A percentile compares a stretch with the other conserved stretches of the same genome.
These are phyloP conservation scores for Drosophila erecta DNA, from an alignment of 1,140 invertebrate genomes.

Conservation along the genomic window DNA sequence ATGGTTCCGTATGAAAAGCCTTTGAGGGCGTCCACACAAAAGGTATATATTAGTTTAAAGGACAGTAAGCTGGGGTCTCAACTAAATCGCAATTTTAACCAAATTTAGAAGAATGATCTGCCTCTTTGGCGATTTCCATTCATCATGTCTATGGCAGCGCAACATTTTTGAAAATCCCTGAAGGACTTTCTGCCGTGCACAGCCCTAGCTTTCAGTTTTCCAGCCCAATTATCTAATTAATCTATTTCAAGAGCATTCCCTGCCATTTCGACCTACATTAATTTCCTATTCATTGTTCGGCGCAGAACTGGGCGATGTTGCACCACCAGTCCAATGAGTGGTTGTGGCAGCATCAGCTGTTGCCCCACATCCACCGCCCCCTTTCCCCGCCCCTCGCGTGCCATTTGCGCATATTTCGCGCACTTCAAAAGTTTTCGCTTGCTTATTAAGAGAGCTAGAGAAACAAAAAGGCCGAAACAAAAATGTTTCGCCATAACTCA, in stretches of 20 bases:
- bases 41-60: background rate
- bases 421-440: slow-evolving; percentile 74
- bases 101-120: background rate
- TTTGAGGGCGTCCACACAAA: background rate
- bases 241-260: slow-evolving; percentile 77
- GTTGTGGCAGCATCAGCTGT: slow-evolving; percentile 46
- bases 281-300: slow-evolving; percentile 78
- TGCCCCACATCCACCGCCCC: slow-evolving; percentile 18
- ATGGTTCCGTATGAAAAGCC: background rate
- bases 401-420: slow-evolving; percentile 72
- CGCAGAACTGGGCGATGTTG: slow-evolving; percentile 17
- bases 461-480: slow-evolving; percentile 53
- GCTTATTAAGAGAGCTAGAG: slow-evolving; percentile 71
- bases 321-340: slow-evolving; percentile 54
- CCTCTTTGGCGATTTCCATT: slow-evolving; percentile 19
- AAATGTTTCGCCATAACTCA: slow-evolving; percentile 72
- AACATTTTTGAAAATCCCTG: slow-evolving; percentile 12
- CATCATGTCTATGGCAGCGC: slow-evolving; percentile 20
- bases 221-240: slow-evolving; percentile 71
- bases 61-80: background rate
- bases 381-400: slow-evolving; percentile 33
- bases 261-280: slow-evolving; percentile 81
- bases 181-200: slow-evolving; percentile 9
- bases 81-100: background rate
- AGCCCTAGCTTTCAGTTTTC: slow-evolving; percentile 19